Conservation (phyloP, 2,797 vertebrate genomes). For the Notolepis coatsorum region DNA sequence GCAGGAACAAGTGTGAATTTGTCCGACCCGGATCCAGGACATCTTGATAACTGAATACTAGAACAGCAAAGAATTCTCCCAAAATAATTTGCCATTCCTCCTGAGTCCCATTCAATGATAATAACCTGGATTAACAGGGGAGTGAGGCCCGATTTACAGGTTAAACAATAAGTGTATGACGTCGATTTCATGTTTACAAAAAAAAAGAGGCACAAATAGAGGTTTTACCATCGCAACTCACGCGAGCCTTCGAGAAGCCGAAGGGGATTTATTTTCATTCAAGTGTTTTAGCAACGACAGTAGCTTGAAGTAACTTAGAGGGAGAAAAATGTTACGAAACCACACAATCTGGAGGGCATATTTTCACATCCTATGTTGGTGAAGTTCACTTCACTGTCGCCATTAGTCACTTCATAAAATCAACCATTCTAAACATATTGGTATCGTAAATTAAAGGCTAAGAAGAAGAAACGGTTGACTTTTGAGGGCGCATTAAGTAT, state of each 20-base stretch:
- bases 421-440: not conserved
- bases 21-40: constrained; percentile 5
- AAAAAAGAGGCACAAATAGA: constrained; percentile 7
- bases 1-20: constrained; percentile 14
- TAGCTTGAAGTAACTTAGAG: constrained; percentile 11
- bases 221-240: constrained; percentile 4
- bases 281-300: constrained; percentile 21
- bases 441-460: not conserved
- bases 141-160: constrained; percentile 19
- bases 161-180: constrained; percentile 24
- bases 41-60: constrained; percentile 19
- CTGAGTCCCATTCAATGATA: constrained; percentile 5
- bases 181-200: constrained; percentile 23
- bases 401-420: constrained; percentile 17
- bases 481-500: too few relatives aligned
- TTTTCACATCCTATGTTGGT: too few relatives aligned
- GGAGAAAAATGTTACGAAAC: constrained; percentile 27
- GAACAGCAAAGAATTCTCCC: constrained; percentile 29
- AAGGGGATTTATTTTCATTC: constrained; percentile 12
- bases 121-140: constrained; percentile 17
- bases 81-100: not conserved
- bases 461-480: too few relatives aligned
- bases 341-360: constrained; percentile 5
- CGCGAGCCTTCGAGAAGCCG: constrained; percentile 17
- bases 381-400: too few relatives aligned